Evolutionary conservation across 2,888 invertebrate species (phyloP), one percentile per base, ranked within the genome.

Genomic region (Lepidocyrtoides sp.): DNA sequence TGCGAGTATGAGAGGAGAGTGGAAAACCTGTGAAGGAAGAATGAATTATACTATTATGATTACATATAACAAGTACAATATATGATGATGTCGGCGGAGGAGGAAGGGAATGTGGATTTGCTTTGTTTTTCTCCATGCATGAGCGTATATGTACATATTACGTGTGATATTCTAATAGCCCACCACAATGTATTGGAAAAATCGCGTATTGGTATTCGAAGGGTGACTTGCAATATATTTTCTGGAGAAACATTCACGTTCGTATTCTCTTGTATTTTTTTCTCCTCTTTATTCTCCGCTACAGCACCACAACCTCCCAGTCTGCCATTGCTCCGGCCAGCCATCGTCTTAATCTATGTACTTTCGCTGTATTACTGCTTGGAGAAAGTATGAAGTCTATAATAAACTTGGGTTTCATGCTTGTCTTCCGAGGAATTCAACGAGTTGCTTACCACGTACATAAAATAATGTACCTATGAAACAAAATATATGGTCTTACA

Each of bases 141-240:
- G n/a, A n/a, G n/a, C n/a, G n/a, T 51, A 26, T 77, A 4, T 77
- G 77, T 41, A 54, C 77, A 77, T 20, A n/a, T n/a, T n/a, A n/a
- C n/a, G 77, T 77, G 54, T 51, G n/a, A 77, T 75, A 77, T 51
- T 77, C 29, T 14, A 54, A 10, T 12, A 32, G 54, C 32, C 7
- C 79, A 54, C 57, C 17, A 12, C 51, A 41, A 57, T 60, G 66
- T 79, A 87, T 87, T 66, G 88, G 72, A 48, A 82, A 88, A 88
- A 69, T 88, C 82, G 72, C 32, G 69, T 81, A 82, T 88, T 88
- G 69, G 88, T 88, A 88, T 88, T 88, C 88, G 88, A 88, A 72
- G 82, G 41, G 44, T 88, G 88, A 57, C 81, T 69, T 81, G 88
- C 44, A 88, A 82, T 88, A 88, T 88, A 88, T 88, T 88, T 88